A percentile compares a stretch with the other conserved stretches of the same genome.
These are phyloP conservation scores for Thomomys bottae DNA, from an alignment of 2,113 vertebrate species.

Conservation along the genomic window DNA sequence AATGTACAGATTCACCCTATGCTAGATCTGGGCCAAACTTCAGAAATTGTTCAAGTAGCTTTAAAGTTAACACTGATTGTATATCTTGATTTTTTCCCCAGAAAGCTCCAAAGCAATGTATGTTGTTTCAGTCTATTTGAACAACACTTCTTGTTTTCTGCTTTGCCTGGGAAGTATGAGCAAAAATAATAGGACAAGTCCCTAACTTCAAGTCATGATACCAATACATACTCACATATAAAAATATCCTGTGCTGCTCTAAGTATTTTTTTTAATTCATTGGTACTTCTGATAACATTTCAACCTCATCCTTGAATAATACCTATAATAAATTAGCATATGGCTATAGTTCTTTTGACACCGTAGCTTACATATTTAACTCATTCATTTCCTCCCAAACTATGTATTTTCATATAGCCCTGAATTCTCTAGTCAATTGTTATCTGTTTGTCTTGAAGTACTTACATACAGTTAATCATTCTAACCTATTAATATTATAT, in stretches of 20 bases:
- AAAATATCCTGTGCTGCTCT: neutral
- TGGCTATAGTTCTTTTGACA: neutral
- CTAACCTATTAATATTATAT: neutral
- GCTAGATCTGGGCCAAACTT: neutral
- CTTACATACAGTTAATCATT: conserved; percentile 10
- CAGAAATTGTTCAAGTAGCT: neutral
- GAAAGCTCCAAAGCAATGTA: neutral
- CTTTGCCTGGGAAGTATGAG: no score
- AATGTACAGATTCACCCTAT: neutral
- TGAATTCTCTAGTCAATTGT: neutral
- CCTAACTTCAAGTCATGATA: no score
- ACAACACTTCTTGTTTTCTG: neutral
- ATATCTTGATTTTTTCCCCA: neutral
- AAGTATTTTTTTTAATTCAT: neutral
- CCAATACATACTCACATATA: no score
- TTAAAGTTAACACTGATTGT: neutral
- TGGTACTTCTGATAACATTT: neutral
- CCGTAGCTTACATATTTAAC: neutral
- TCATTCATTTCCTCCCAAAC: conserved; percentile 47
- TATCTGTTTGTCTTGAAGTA: conserved; percentile 26
- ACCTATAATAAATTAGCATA: conserved; percentile 14
- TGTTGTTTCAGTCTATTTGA: neutral
- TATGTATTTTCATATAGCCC: neutral
- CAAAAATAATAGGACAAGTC: no score
- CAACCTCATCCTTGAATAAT: neutral